Evolutionary conservation across 1,140 invertebrate genomes (phyloP).

Genomic region (roundworm (Caenorhabditis elegans)): DNA sequence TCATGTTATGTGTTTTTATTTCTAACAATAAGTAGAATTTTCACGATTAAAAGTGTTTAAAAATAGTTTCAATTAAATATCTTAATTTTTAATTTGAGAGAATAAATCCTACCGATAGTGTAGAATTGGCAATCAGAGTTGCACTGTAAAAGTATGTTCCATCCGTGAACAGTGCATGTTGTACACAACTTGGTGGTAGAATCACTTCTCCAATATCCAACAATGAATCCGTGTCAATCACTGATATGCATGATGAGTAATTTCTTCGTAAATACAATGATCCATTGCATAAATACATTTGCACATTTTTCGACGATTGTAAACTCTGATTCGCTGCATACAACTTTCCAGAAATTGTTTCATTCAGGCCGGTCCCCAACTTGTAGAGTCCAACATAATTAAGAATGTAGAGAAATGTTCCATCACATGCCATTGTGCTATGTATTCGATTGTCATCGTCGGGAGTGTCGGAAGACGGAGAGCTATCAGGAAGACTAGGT

Average conservation of each 20-base stretch:
- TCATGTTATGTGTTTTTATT: too few species aligned
- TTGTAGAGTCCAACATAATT: slow-evolving; percentile 62
- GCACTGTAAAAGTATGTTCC: slow-evolving; percentile 55
- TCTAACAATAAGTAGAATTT: too few species aligned
- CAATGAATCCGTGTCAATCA: slow-evolving; percentile 59
- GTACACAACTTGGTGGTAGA: slow-evolving; percentile 51
- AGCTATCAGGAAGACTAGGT: slow-evolving; percentile 9
- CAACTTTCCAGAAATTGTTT: slow-evolving; percentile 58
- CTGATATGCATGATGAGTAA: slow-evolving; percentile 62
- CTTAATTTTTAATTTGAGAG: not conserved
- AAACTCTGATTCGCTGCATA: slow-evolving; percentile 56
- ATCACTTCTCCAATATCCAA: slow-evolving; percentile 63
- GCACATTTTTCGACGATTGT: slow-evolving; percentile 40
- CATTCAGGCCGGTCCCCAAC: slow-evolving; percentile 60
- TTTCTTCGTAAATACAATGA: slow-evolving; percentile 59
- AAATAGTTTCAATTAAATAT: not conserved
- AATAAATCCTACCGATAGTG: slow-evolving; percentile 21
- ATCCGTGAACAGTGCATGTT: slow-evolving; percentile 61
- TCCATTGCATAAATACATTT: slow-evolving; percentile 53
- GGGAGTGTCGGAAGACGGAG: slow-evolving; percentile 29
- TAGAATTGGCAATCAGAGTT: slow-evolving; percentile 25
- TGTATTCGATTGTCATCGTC: slow-evolving; percentile 40
- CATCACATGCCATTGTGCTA: slow-evolving; percentile 40
- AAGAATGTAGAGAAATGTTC: slow-evolving; percentile 56
- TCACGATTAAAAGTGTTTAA: too few species aligned